These are phyloP conservation scores for Ligdia adustata DNA, from an alignment of 2,888 invertebrate genomes.

Conservation along the genomic window DNA sequence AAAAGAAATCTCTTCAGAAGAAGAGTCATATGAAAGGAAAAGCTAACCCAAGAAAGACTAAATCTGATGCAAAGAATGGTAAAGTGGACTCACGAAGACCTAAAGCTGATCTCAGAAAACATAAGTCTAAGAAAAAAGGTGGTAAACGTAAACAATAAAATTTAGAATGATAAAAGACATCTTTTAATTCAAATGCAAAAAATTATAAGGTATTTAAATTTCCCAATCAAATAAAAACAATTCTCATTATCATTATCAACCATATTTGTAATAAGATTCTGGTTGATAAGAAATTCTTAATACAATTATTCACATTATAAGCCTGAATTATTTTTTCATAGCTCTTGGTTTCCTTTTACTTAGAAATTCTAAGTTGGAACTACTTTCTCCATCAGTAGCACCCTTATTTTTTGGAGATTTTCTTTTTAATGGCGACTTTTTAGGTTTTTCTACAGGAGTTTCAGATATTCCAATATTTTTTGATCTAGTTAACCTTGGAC, in stretches of 20 bases:
- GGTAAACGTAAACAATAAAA: constrained; percentile 67
- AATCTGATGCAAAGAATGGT: constrained; percentile 45
- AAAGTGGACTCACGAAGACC: constrained; percentile 31
- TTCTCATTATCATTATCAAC: background rate
- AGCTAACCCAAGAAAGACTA: constrained; percentile 44
- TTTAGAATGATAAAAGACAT: background rate
- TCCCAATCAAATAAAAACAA: constrained; percentile 10
- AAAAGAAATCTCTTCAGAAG: constrained; percentile 84
- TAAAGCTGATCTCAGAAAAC: constrained; percentile 45
- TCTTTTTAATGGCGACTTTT: constrained; percentile 39
- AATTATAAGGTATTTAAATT: constrained; percentile 22
- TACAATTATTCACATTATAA: background rate
- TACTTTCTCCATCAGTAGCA: constrained; percentile 10
- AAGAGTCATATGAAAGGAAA: constrained; percentile 55
- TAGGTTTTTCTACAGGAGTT: constrained; percentile 17
- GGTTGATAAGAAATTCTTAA: background rate
- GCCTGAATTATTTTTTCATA: constrained; percentile 19
- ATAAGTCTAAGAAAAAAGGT: constrained; percentile 40
- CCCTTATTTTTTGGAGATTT: constrained; percentile 43
- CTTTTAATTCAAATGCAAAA: constrained; percentile 9
- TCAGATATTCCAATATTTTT: constrained; percentile 19
- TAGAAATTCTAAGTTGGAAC: constrained; percentile 5
- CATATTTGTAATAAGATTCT: background rate
- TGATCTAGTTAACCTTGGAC: constrained; percentile 15
- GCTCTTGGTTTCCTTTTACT: constrained; percentile 28